Evolutionary conservation across 1,140 invertebrate species (phyloP), one percentile per base, ranked within the genome.

Genomic region (Agrilus planipennis): DNA sequence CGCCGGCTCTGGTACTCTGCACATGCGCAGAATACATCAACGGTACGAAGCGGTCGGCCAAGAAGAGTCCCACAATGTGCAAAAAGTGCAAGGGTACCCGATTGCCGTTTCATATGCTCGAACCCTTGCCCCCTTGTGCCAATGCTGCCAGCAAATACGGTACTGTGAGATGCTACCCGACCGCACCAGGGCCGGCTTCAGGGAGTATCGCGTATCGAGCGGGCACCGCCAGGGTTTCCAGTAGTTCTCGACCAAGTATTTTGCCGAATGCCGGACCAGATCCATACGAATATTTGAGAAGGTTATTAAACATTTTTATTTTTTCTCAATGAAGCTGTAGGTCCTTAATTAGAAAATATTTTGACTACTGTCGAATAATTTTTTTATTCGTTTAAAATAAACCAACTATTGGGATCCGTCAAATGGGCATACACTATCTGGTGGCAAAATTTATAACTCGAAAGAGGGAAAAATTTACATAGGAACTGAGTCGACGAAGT

Each of bases 231-330:
- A 65, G 73, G 39, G 67, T 76, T 35, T 45, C 47, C 7, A 70
- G 72, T 43, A 74, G 74, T 46, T 63, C 71, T 30, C 64, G 76
- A 50, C 73, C 75, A 28, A 69, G 70, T 19, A 79, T 77, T 49
- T 43, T 72, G 36, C 57, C 60, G 62, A 22, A 69, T 40, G 37
- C 63, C 19, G 82, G 86, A 63, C 82, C 83, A 0, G 82, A 86
- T 63, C 82, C 83, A 0, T 87, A 86, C 62, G 82, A 85, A 61
- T 67, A 83, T 41, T 83, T 87, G 77, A 69, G 84, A 52, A n/a
- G n/a, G n/a, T n/a, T n/a, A n/a, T n/a, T n/a, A n/a, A n/a, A n/a
- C n/a, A n/a, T n/a, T n/a, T n/a, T n/a, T n/a, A n/a, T n/a, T n/a
- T n/a, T n/a, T n/a, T n/a, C n/a, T n/a, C n/a, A n/a, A n/a, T n/a